Conservation (phyloP, 2,888 invertebrate species). For the Sphaerophoria taeniata region DNA sequence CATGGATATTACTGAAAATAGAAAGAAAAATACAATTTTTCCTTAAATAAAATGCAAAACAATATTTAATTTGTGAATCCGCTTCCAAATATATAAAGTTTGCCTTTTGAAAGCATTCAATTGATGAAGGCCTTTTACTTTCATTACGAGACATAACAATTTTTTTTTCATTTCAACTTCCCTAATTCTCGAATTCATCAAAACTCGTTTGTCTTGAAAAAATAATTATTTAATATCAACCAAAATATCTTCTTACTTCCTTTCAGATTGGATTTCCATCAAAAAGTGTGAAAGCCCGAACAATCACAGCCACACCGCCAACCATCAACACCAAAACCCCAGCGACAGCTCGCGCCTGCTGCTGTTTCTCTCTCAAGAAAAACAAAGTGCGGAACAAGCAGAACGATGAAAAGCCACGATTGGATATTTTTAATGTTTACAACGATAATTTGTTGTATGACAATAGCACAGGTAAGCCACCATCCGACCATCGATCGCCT, state of each 20-base stretch:
- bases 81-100: neutral
- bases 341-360: constrained; percentile 19
- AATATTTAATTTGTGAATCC: neutral
- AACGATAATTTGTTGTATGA: constrained; percentile 68
- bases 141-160: constrained; percentile 15
- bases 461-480: constrained; percentile 63
- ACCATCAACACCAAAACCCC: neutral
- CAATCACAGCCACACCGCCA: constrained; percentile 34
- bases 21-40: too few relatives aligned
- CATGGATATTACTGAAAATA: too few relatives aligned
- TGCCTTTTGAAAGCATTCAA: neutral
- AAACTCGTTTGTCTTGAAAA: constrained; percentile 21
- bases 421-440: constrained; percentile 72
- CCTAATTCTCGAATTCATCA: constrained; percentile 60
- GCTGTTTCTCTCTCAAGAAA: neutral
- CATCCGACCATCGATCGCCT: neutral
- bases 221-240: constrained; percentile 22
- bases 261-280: constrained; percentile 70
- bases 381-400: constrained; percentile 68
- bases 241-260: constrained; percentile 45
- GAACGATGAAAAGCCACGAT: constrained; percentile 74
- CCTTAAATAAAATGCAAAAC: too few relatives aligned
- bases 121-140: constrained; percentile 55
- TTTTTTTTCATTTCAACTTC: constrained; percentile 57
- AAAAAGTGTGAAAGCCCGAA: constrained; percentile 48